Base-by-base conservation (phyloP, 2,888 invertebrate genomes). In the Formica aserva region DNA sequence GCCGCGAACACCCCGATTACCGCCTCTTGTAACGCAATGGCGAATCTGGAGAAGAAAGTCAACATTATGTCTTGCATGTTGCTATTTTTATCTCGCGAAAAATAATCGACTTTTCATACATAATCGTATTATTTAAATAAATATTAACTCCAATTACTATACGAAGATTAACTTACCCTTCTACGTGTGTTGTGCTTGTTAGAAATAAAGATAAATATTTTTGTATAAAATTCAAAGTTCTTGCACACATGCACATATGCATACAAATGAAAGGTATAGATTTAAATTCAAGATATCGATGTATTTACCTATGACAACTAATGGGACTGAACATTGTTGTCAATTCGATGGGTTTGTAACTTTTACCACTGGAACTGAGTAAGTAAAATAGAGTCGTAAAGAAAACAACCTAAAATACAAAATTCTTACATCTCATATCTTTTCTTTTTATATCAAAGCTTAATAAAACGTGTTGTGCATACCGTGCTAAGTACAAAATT, bases 331-430 rank as follows among this genome's bases (percentile, higher is more conserved):
- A 96, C 85, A 97, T 96, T 8, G 97, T 97, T 90, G 98, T 97
- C 72, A 98, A 96, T 93, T 99, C 98, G 22, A 99, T 97, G 0
- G 99, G 99, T 93, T 99, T 99, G 95, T 99, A 99, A 76, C 98
- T 96, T 82, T 96, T 96, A 78, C 97, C 96, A 93, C 98, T 98
- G 15, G 98, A 98, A 88, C 98, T 98, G 87, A 99, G 95, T 74
- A 99, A 96, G 95, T 99, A 99, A 95, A 99, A 99, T 9, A 99
- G 95, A 0, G 99, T 98, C 3, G 99, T 99, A 93, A 99, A 97
- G 95, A 99, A 99, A 29, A 99, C 98, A 87, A 99, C 97, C 99
- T 99, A 94, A 5, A 95, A 91, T n/a, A 32, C 35, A n/a, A 55
- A 82, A 85, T 77, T 57, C 32, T 76, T 66, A 60, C 0, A 60